A percentile compares a stretch with the other conserved stretches of the same genome.
phyloP scores from a whole-genome alignment of 2,797 vertebrate species.

The Sebastes trivittatus region DNA sequence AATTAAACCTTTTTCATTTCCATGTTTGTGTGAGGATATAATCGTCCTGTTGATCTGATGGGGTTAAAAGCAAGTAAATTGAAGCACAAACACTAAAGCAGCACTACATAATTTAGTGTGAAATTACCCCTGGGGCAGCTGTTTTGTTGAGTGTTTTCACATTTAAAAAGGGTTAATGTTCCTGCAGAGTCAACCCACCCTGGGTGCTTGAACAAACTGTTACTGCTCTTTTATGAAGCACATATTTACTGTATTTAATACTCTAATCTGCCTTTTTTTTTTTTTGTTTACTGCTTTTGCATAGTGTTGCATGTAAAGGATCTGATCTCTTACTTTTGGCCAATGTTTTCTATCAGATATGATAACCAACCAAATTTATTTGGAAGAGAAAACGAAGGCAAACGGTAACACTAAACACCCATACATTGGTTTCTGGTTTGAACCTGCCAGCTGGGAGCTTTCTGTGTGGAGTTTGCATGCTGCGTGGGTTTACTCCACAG shows the following conservation, averaged over 20 bases:
- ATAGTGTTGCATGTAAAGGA: too few species aligned
- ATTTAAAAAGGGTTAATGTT: background rate
- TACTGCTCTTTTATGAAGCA: background rate
- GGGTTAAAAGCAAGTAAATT: background rate
- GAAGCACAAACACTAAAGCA: background rate
- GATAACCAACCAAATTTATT: background rate
- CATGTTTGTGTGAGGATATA: background rate
- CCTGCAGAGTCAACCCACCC: background rate
- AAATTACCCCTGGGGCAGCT: background rate
- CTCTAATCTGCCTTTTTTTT: background rate
- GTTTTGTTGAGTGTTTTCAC: background rate
- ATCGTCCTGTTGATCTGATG: background rate
- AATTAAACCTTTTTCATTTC: constrained; percentile 9
- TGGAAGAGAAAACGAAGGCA: background rate
- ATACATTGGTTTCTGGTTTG: background rate
- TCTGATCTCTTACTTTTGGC: background rate
- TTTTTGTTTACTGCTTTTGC: background rate
- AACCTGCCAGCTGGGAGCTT: background rate
- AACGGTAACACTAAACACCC: background rate
- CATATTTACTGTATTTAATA: background rate
- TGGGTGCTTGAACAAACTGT: background rate
- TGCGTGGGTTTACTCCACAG: background rate
- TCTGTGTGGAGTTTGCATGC: background rate
- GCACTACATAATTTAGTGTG: background rate
- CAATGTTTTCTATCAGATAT: background rate